A percentile compares a stretch with the other conserved stretches of the same genome.
Evolutionary conservation across 2,888 invertebrate genomes (phyloP).

Genomic region (Chromoteleia sp.): DNA sequence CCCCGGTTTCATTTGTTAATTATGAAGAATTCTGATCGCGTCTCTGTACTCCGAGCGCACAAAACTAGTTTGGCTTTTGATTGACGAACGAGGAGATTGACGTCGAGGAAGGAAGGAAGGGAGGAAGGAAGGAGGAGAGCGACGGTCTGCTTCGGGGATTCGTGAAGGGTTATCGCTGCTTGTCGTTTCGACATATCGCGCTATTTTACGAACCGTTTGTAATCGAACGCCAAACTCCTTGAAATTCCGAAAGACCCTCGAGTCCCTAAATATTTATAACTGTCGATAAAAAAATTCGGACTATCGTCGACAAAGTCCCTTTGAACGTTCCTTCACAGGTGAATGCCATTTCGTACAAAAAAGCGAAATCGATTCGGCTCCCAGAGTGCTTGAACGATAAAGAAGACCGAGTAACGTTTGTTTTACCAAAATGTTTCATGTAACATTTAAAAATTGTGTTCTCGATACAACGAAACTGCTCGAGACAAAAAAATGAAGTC

Average conservation of each 20-base stretch:
- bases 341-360: constrained; percentile 25
- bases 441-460: constrained; percentile 48
- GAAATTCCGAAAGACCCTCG: constrained; percentile 40
- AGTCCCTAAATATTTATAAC: constrained; percentile 64
- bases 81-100: constrained; percentile 55
- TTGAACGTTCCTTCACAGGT: constrained; percentile 23
- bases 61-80: constrained; percentile 27
- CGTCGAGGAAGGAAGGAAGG: too few relatives aligned
- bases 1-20: constrained; percentile 23
- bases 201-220: constrained; percentile 42
- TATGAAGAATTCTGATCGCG: constrained; percentile 25
- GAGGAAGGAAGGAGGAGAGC: too few relatives aligned
- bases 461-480: constrained; percentile 4
- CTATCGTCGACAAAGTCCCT: constrained; percentile 9
- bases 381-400: constrained; percentile 27
- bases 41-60: neutral
- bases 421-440: constrained; percentile 44
- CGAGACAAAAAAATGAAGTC: constrained; percentile 13
- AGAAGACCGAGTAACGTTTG: constrained; percentile 27
- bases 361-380: constrained; percentile 21
- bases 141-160: constrained; percentile 1
- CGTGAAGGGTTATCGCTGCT: constrained; percentile 18
- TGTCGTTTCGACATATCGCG: constrained; percentile 21
- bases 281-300: constrained; percentile 40
- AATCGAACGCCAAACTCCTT: constrained; percentile 43